Percentiles rank a stretch among this genome's conserved stretches.
These are phyloP conservation scores for crab-eating macaque (Macaca fascicularis) DNA, from an alignment of 2,113 vertebrate genomes.

Conservation along the genomic window T2T-MFA8v1.1 NC_088395.1:6802501-6803000, in stretches of 20 bases:
- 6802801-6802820: rapidly evolving
- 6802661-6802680: rapidly evolving
- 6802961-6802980: not conserved
- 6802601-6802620: rapidly evolving
- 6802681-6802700: not conserved
- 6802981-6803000: not conserved
- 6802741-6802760: rapidly evolving
- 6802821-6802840: not conserved
- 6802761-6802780: not conserved
- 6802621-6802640: rapidly evolving
- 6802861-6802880: not conserved
- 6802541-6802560: not conserved
- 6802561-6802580: rapidly evolving
- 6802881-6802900: rapidly evolving
- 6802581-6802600: rapidly evolving
- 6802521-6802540: rapidly evolving
- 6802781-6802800: rapidly evolving
- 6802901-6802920: rapidly evolving
- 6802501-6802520: too few relatives aligned
- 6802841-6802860: not conserved
- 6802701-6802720: not conserved
- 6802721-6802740: not conserved
- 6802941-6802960: rapidly evolving
- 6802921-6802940: rapidly evolving
- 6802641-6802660: rapidly evolving